These are phyloP conservation scores for Orthosia incerta DNA, from an alignment of 2,888 invertebrate genomes.

Conservation along the genomic window DNA sequence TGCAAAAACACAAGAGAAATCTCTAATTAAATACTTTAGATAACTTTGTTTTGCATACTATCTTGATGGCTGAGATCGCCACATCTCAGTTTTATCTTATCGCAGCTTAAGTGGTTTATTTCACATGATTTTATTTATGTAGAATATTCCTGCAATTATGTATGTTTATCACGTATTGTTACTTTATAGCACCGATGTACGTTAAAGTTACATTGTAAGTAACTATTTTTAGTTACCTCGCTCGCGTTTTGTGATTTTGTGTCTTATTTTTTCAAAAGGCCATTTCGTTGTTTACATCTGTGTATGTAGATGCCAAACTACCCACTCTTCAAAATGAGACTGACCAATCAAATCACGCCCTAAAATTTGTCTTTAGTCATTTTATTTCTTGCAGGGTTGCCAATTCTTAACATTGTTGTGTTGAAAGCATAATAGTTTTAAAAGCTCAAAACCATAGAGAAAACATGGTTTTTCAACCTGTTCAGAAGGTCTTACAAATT, in stretches of 20 bases:
- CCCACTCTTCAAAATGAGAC: background rate
- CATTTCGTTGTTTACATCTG: background rate
- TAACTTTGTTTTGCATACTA: slow-evolving; percentile 4
- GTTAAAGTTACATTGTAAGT: slow-evolving; percentile 4
- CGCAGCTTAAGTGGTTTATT: slow-evolving; percentile 36
- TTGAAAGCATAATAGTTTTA: background rate
- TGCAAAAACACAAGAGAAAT: background rate
- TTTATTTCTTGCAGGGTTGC: background rate
- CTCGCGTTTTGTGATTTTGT: background rate
- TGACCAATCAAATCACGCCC: too few relatives aligned
- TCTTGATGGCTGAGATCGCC: slow-evolving; percentile 8
- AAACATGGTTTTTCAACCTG: too few relatives aligned
- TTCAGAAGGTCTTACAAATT: background rate
- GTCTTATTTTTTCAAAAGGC: background rate
- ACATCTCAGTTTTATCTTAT: slow-evolving; percentile 34
- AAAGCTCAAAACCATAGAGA: too few relatives aligned
- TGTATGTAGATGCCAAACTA: background rate
- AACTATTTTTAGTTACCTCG: background rate
- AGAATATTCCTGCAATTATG: slow-evolving; percentile 20
- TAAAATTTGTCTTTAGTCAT: too few relatives aligned
- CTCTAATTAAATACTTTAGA: background rate
- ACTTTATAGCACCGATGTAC: slow-evolving; percentile 15
- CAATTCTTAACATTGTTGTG: background rate
- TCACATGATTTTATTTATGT: slow-evolving; percentile 35
- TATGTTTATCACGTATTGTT: slow-evolving; percentile 41